Conservation (phyloP, 2,888 invertebrate species). For the Nymphalis polychloros region DNA sequence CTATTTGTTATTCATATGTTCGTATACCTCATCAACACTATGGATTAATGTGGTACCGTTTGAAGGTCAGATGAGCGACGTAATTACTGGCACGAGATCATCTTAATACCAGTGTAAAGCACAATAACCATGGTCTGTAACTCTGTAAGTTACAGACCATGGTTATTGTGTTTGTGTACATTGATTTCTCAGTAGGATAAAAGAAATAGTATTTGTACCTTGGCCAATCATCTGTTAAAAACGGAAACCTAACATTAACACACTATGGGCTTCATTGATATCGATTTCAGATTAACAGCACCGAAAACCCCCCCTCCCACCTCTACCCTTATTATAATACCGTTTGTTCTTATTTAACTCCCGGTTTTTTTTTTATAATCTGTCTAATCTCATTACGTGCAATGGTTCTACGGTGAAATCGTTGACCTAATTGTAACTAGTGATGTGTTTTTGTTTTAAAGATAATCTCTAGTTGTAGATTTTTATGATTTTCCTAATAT, state of each 20-base stretch:
- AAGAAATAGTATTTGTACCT: constrained; percentile 5
- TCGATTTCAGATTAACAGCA: constrained; percentile 39
- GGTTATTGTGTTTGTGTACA: no score
- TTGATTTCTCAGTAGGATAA: neutral
- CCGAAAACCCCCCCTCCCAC: neutral
- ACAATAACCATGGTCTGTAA: no score
- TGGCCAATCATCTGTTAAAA: constrained; percentile 26
- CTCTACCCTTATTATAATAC: constrained; percentile 37
- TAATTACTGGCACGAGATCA: no score
- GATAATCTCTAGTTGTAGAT: no score
- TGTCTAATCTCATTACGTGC: constrained; percentile 1
- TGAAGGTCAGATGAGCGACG: no score
- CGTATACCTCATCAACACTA: no score
- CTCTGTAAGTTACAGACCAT: no score
- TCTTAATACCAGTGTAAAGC: no score
- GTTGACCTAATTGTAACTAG: neutral
- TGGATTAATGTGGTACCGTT: no score
- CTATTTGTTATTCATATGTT: no score
- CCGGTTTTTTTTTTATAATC: constrained; percentile 8
- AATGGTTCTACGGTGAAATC: neutral
- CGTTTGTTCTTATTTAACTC: constrained; percentile 21
- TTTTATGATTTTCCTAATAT: no score
- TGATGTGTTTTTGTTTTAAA: no score
- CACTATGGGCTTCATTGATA: constrained; percentile 32
- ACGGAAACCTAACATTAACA: constrained; percentile 34